Evolutionary conservation across 92 coral and sea anemone species (phyloP).

Genomic region (Palythoa grandiflora): DNA sequence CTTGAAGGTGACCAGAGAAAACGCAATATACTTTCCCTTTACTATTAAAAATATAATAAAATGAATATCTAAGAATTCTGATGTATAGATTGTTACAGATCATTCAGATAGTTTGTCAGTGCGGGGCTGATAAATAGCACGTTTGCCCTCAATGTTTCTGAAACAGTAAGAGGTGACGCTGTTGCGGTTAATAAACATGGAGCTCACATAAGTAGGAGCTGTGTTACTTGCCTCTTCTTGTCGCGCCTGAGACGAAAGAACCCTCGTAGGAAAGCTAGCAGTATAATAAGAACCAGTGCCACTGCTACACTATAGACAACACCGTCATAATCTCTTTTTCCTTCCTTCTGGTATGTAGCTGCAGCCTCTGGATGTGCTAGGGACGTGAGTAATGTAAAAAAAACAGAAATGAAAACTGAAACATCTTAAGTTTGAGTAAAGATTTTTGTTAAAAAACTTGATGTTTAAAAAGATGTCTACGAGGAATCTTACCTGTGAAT

Average conservation of each 20-base stretch:
- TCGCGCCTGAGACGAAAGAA: constrained; percentile 86
- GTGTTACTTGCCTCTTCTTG: constrained; percentile 66
- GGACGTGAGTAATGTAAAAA: neutral
- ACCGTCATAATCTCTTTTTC: constrained; percentile 78
- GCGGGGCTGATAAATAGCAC: too few species aligned
- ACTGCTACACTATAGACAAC: constrained; percentile 88
- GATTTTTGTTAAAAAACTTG: neutral
- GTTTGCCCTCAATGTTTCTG: too few species aligned
- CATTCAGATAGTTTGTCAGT: too few species aligned
- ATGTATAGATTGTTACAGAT: too few species aligned
- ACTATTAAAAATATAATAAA: too few species aligned
- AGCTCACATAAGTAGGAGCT: neutral
- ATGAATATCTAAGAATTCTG: too few species aligned
- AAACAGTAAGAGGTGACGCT: too few species aligned
- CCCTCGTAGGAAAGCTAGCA: constrained; percentile 83
- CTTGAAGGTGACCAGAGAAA: too few species aligned
- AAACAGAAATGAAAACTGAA: neutral
- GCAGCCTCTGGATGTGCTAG: constrained; percentile 45
- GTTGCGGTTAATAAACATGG: too few species aligned
- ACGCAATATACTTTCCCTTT: too few species aligned
- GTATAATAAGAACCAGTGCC: constrained; percentile 80
- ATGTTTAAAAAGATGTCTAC: neutral
- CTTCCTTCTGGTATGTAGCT: constrained; percentile 66
- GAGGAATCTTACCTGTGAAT: constrained; percentile 58
- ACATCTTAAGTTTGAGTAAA: neutral